Base-by-base conservation (phyloP, 2,797 vertebrate genomes). In the Cirrhinus mrigala region DNA sequence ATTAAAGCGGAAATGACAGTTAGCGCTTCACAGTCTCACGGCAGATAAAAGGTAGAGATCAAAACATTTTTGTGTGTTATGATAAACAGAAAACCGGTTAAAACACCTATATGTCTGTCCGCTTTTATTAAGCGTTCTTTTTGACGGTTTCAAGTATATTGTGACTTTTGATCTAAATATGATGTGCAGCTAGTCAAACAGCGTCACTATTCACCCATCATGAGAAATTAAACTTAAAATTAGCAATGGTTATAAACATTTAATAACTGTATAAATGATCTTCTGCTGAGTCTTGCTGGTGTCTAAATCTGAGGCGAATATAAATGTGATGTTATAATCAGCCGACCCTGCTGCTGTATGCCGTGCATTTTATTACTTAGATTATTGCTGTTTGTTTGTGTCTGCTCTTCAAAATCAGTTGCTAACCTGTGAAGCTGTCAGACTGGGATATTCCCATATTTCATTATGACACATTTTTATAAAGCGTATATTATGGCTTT, bases 1-100 rank as follows among this genome's bases (percentile, higher is more conserved):
- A 92, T 88, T 91, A 92, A 95, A 89, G 92, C 95, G 95, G 95
- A 96, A 96, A 94, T 96, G 93, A 93, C 94, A 94, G 93, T 94
- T 93, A 88, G 91, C 75, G 91, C 91, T 91, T 78, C 91, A 89
- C 90, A 88, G 90, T 91, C 92, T 20, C 90, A 76, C 92, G 91
- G 92, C 92, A 82, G 87, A 91, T 79, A 90, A 93, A 94, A 94
- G 92, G 73, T 81, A 79, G 7, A 83, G 88, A 89, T 69, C 58
- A 11, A 77, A 27, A 87, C n/a, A 40, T 79, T 74, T 82, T 33
- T 75, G 18, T 44, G 11, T 22, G 24, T 64, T 64, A 14, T n/a
- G 10, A 71, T 56, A 9, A n/a, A 40, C n/a, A 69, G 33, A 29
- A 48, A n/a, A 33, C 3, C 20, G 12, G 8, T 44, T 22, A 15